Base-by-base conservation (phyloP, 2,888 invertebrate genomes). In the Thecocarcelia acutangulata region DNA sequence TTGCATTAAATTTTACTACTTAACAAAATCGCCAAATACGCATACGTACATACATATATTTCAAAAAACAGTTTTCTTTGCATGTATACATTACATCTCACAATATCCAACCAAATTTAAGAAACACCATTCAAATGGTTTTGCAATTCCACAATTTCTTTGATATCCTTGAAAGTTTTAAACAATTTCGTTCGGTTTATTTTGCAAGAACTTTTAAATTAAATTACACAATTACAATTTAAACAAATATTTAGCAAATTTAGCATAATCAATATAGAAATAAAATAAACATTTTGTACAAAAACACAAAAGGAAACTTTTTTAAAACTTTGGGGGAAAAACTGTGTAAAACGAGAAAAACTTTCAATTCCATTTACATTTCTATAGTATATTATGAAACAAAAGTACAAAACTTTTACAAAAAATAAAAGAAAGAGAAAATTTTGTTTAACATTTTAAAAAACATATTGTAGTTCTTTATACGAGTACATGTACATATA, bases 181-280 rank as follows among this genome's bases (percentile, higher is more conserved):
- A 69, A 52, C 40, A 66, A 52, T 40, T 66, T 54, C 8, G 28
- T 4, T 15, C 17, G 17, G 37, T 70, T 58, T 70, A 21, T 54
- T 54, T 46, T 54, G 54, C 21, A 42, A 17, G 40, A 48, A 68
- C 59, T 77, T 70, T 50, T 37, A 50, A 28, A 68, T 69, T 63
- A 56, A 77, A 77, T 77, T 63, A 77, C 77, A 77, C 63, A 72
- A 64, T 63, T 64, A 78, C 63, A 70, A 50, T 72, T 78, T 70
- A 72, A 64, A 50, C 19, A 50, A 78, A 72, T 64, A 72, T 72
- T 64, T 56, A 50, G 56, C 33, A 78, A 72, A 72, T 78, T 78
- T 64, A 58, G 70, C 64, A 70, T 78, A 58, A 78, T 72, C 77
- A 58, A 78, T 72, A 72, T 42, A 70, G 48, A 61, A 54, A 17